Evolutionary conservation across 2,888 invertebrate species (phyloP).

Genomic region (Drosophila infuscata): DNA sequence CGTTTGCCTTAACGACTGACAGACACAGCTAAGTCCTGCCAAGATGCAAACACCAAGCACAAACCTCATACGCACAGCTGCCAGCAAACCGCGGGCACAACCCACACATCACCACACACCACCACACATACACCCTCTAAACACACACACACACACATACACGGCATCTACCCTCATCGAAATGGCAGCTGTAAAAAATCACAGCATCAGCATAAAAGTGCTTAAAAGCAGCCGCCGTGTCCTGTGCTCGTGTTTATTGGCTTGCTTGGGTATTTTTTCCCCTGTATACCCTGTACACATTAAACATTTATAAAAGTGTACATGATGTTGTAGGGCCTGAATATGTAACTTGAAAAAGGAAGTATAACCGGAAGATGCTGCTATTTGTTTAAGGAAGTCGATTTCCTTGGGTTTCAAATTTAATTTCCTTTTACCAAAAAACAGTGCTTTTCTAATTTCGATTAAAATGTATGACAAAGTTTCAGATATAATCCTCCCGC

Average conservation of each 20-base stretch:
- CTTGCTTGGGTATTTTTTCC: neutral
- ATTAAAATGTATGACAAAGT: neutral
- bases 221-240: conserved; percentile 75
- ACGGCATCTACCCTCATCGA: conserved; percentile 29
- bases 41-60: conserved; percentile 58
- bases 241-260: conserved; percentile 36
- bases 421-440: neutral
- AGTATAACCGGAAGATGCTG: neutral
- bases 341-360: neutral
- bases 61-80: conserved; percentile 65
- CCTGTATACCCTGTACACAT: conserved; percentile 19
- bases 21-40: conserved; percentile 45
- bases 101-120: neutral
- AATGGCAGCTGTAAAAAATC: conserved; percentile 82
- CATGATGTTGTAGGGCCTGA: neutral
- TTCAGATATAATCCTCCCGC: too few relatives aligned
- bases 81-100: conserved; percentile 24
- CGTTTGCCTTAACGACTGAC: conserved; percentile 72
- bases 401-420: neutral
- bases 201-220: conserved; percentile 81
- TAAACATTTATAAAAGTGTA: neutral
- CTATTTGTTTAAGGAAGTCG: neutral
- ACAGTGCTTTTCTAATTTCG: neutral
- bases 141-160: neutral
- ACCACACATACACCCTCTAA: neutral